Conservation (phyloP, 2,888 invertebrate genomes). For the Tuta absoluta region DNA sequence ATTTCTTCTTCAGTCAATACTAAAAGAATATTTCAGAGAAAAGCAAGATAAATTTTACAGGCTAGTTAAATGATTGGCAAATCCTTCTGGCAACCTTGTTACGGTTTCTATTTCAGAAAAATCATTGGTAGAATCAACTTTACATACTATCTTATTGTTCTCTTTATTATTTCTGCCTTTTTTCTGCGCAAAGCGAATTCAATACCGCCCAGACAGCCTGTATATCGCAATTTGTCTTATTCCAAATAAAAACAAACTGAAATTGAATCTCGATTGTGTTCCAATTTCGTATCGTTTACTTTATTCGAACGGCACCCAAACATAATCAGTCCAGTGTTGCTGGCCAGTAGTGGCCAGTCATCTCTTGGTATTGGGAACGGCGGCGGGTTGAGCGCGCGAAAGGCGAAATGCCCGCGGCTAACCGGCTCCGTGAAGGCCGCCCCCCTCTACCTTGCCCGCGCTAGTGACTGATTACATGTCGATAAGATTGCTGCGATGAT, state of each 20-base stretch:
- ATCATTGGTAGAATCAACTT: background rate
- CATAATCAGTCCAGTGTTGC: slow-evolving; percentile 16
- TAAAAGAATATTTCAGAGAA: too few relatives aligned
- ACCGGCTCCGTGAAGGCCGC: slow-evolving; percentile 80
- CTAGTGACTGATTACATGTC: slow-evolving; percentile 64
- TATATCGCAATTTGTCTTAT: background rate
- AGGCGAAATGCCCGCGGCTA: slow-evolving; percentile 76
- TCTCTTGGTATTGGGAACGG: slow-evolving; percentile 58
- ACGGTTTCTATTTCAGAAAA: too few relatives aligned
- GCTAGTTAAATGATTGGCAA: too few relatives aligned
- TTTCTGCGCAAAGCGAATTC: background rate
- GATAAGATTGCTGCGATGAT: slow-evolving; percentile 45
- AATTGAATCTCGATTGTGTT: slow-evolving; percentile 10
- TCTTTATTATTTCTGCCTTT: background rate
- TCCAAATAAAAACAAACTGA: background rate
- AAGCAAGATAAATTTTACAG: too few relatives aligned
- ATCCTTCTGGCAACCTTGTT: too few relatives aligned
- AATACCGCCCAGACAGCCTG: background rate
- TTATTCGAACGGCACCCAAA: slow-evolving; percentile 19
- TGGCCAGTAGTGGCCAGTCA: slow-evolving; percentile 18
- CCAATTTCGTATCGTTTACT: slow-evolving; percentile 7
- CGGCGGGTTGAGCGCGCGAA: slow-evolving; percentile 70
- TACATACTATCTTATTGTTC: background rate
- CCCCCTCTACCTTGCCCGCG: slow-evolving; percentile 57
- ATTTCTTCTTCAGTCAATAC: too few relatives aligned